Conservation (phyloP, 2,113 vertebrate genomes). For the Pardalotus punctatus region DNA sequence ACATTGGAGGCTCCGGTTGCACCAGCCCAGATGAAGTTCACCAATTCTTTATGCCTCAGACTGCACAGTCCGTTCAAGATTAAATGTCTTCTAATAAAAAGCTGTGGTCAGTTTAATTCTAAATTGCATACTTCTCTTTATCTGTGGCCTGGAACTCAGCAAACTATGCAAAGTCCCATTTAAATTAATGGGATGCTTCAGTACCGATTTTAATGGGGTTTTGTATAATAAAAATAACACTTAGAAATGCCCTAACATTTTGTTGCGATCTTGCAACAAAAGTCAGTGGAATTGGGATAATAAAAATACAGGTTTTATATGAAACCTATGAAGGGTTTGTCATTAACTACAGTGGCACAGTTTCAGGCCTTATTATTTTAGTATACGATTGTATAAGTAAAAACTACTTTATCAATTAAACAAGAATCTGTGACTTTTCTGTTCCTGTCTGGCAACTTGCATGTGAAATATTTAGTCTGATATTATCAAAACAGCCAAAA, state of each 20-base stretch:
- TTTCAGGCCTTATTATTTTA: conserved; percentile 46
- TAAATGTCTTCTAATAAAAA: conserved; percentile 60
- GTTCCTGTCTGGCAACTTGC: background rate
- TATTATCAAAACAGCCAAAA: background rate
- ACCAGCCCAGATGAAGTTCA: conserved; percentile 10
- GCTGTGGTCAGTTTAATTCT: conserved; percentile 62
- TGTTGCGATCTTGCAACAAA: conserved; percentile 28
- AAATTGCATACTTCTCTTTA: conserved; percentile 50
- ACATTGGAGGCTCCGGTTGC: background rate
- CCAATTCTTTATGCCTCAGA: conserved; percentile 4
- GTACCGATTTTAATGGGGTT: conserved; percentile 52
- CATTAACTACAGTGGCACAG: conserved; percentile 1
- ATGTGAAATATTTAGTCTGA: background rate
- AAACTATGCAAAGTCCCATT: conserved; percentile 49
- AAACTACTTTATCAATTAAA: conserved; percentile 47
- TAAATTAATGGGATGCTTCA: conserved; percentile 64
- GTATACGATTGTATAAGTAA: conserved; percentile 1
- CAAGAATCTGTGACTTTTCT: background rate
- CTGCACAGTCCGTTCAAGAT: background rate
- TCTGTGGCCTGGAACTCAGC: conserved; percentile 56
- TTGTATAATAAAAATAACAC: conserved; percentile 62
- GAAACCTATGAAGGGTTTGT: conserved; percentile 3
- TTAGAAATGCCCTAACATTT: conserved; percentile 40
- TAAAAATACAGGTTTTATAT: conserved; percentile 33
- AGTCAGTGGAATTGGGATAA: conserved; percentile 14